A percentile compares a stretch with the other conserved stretches of the same genome.
phyloP scores from a whole-genome alignment of 2,797 vertebrate genomes.

The Tenualosa ilisha region DNA sequence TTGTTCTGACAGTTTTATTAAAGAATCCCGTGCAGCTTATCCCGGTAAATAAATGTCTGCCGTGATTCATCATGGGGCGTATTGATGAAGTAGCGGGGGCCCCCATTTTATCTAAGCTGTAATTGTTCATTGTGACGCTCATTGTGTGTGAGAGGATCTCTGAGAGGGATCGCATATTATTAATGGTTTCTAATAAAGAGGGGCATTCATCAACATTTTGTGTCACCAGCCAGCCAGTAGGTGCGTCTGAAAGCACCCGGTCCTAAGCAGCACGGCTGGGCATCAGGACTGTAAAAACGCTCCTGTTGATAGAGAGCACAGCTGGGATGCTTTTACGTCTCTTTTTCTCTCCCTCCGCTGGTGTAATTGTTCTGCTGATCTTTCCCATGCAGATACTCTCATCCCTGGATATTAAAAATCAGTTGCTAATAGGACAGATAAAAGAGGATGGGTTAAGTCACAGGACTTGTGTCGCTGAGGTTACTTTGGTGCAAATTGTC shows the following conservation, averaged over 20 bases:
- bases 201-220: slow-evolving; percentile 68
- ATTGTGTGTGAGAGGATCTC: slow-evolving; percentile 67
- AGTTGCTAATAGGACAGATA: background rate
- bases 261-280: slow-evolving; percentile 20
- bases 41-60: slow-evolving; percentile 67
- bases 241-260: slow-evolving; percentile 38
- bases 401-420: background rate
- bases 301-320: background rate
- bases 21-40: slow-evolving; percentile 61
- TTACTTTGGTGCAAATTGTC: background rate
- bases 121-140: slow-evolving; percentile 75
- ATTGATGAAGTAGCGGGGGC: slow-evolving; percentile 59
- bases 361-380: background rate
- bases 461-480: background rate
- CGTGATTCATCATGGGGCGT: slow-evolving; percentile 62
- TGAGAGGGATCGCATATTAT: slow-evolving; percentile 66
- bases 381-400: background rate
- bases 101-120: slow-evolving; percentile 67
- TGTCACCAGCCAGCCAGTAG: slow-evolving; percentile 55
- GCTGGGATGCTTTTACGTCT: background rate
- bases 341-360: background rate
- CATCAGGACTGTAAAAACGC: background rate
- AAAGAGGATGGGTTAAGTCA: background rate
- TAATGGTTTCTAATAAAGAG: slow-evolving; percentile 75
- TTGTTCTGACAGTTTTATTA: slow-evolving; percentile 65